Evolutionary conservation across 2,797 vertebrate genomes (phyloP).

Genomic region (Phoxinus dragarum): DNA sequence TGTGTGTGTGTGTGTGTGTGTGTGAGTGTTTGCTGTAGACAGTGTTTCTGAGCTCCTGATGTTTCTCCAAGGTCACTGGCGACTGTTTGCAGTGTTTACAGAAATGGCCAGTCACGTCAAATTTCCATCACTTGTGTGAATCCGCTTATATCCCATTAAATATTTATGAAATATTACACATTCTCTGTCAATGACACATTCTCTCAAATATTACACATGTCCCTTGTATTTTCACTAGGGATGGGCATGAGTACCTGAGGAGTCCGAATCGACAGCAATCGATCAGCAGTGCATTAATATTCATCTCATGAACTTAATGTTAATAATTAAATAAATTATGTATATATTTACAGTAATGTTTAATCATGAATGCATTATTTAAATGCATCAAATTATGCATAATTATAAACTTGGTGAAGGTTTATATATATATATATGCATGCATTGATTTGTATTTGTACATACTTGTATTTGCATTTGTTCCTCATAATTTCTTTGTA

Average conservation of each 20-base stretch:
- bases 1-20: no score
- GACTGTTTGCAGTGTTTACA: slow-evolving; percentile 32
- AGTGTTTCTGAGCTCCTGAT: slow-evolving; percentile 14
- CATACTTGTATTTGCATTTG: no score
- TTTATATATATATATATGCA: no score
- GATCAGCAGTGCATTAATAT: neutral
- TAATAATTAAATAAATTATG: neutral
- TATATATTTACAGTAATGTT: neutral
- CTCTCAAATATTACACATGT: neutral
- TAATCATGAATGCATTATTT: neutral
- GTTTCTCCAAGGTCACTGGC: slow-evolving; percentile 31
- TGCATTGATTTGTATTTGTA: no score
- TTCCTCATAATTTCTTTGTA: no score
- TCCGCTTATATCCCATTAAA: neutral
- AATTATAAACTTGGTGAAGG: no score
- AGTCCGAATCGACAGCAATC: neutral
- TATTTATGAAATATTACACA: neutral
- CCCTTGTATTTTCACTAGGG: neutral
- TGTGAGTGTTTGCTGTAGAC: neutral
- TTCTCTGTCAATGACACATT: neutral
- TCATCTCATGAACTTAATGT: neutral
- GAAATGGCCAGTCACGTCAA: slow-evolving; percentile 38
- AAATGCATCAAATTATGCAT: no score
- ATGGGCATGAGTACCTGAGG: neutral
- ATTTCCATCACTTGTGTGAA: slow-evolving; percentile 32